Evolutionary conservation across 1,140 invertebrate species (phyloP).

Genomic region (Samia ricini): DNA sequence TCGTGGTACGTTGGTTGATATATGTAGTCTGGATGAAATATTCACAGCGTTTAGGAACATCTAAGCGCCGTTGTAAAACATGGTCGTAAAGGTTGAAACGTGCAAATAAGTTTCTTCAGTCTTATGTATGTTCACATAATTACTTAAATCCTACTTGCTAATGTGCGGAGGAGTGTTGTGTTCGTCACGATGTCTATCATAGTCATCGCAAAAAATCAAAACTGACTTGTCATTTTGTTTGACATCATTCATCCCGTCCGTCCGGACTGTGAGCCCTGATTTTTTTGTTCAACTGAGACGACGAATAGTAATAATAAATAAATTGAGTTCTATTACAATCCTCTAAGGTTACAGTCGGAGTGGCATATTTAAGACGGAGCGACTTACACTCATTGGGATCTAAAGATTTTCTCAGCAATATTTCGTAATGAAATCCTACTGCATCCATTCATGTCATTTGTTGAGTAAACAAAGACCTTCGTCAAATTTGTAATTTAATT

Average conservation of each 20-base stretch:
- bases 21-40: no score
- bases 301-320: background rate
- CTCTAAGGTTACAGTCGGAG: slow-evolving; percentile 17
- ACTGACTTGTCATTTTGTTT: slow-evolving; percentile 73
- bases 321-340: slow-evolving; percentile 7
- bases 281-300: slow-evolving; percentile 31
- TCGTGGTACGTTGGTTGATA: no score
- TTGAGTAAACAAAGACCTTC: slow-evolving; percentile 68
- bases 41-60: no score
- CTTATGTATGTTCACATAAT: background rate
- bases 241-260: slow-evolving; percentile 71
- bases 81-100: no score
- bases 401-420: slow-evolving; percentile 50
- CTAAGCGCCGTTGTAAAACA: no score
- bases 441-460: slow-evolving; percentile 69
- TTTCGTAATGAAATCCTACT: slow-evolving; percentile 68
- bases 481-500: slow-evolving; percentile 40
- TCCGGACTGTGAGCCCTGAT: slow-evolving; percentile 51
- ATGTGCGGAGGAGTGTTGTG: background rate
- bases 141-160: background rate
- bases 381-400: slow-evolving; percentile 18
- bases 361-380: background rate
- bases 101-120: background rate
- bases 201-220: slow-evolving; percentile 60
- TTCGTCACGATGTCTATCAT: slow-evolving; percentile 31